Percentiles rank a stretch among this genome's conserved stretches.
Conservation (phyloP, 23 tunicate species). For the Botrylloides violaceus region DNA sequence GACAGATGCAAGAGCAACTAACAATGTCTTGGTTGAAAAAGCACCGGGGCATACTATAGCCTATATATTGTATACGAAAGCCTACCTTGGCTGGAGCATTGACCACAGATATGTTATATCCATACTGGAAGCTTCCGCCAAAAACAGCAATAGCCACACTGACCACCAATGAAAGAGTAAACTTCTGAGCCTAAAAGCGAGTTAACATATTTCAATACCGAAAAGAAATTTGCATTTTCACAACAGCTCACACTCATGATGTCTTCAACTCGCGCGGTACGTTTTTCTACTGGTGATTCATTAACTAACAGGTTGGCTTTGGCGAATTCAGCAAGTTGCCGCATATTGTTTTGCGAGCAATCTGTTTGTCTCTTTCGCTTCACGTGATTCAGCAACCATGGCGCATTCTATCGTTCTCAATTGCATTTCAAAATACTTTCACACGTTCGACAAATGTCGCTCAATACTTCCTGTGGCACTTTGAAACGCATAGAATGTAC, state of each 20-base stretch:
- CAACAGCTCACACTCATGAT: background rate
- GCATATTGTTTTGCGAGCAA: too few relatives aligned
- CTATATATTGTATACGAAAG: background rate
- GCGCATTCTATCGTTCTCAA: too few relatives aligned
- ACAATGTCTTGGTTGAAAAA: too few relatives aligned
- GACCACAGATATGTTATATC: slow-evolving; percentile 75
- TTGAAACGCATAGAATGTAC: too few relatives aligned
- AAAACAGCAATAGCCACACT: slow-evolving; percentile 47
- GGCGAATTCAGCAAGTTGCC: background rate
- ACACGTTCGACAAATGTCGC: too few relatives aligned
- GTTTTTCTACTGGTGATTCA: background rate
- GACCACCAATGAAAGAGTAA: slow-evolving; percentile 33
- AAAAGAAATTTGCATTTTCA: background rate
- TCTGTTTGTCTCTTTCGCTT: too few relatives aligned
- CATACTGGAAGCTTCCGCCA: slow-evolving; percentile 69
- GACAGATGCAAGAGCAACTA: too few relatives aligned
- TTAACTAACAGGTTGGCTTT: background rate
- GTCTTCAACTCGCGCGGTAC: background rate
- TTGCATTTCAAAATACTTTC: too few relatives aligned
- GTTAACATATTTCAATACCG: background rate
- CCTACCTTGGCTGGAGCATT: slow-evolving; percentile 76
- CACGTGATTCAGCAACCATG: too few relatives aligned
- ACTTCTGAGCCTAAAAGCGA: background rate
- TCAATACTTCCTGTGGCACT: too few relatives aligned
- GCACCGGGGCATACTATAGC: too few relatives aligned